A percentile compares a stretch with the other conserved stretches of the same genome.
These are phyloP conservation scores for Sarcophilus harrisii DNA, from an alignment of 2,797 vertebrate genomes.

Conservation along the genomic window DNA sequence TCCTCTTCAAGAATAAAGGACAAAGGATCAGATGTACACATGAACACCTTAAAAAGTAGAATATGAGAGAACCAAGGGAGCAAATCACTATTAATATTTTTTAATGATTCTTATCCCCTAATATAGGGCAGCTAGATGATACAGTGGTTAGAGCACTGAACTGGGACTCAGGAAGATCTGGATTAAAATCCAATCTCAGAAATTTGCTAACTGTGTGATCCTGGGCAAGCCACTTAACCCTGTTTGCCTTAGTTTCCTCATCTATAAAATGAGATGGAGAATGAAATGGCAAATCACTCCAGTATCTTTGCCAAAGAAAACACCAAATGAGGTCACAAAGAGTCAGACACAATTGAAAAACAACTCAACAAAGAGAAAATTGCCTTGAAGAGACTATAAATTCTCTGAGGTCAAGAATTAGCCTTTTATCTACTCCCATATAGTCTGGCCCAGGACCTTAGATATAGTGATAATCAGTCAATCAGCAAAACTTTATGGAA, in stretches of 20 bases:
- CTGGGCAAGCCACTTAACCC: background rate
- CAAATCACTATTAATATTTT: no score
- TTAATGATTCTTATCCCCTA: no score
- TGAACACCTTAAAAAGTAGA: background rate
- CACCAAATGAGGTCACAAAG: background rate
- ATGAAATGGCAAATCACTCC: background rate
- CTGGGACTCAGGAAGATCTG: no score
- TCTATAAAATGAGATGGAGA: background rate
- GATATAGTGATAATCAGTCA: background rate
- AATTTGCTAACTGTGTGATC: no score
- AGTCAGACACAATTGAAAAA: background rate
- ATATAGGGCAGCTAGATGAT: no score
- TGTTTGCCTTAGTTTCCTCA: background rate
- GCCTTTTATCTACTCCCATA: background rate
- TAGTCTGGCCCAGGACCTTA: background rate
- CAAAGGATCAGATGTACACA: no score
- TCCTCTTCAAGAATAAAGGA: no score
- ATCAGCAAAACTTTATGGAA: background rate
- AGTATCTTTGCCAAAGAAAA: background rate
- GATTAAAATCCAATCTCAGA: no score
- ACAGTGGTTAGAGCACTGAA: no score
- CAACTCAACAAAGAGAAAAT: background rate
- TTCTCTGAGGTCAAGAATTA: background rate
- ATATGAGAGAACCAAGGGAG: background rate
- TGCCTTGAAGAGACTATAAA: background rate